Percentiles rank a stretch among this genome's conserved stretches.
Conservation (phyloP, 1,140 invertebrate species). For the Drosophila malerkotliana region DNA sequence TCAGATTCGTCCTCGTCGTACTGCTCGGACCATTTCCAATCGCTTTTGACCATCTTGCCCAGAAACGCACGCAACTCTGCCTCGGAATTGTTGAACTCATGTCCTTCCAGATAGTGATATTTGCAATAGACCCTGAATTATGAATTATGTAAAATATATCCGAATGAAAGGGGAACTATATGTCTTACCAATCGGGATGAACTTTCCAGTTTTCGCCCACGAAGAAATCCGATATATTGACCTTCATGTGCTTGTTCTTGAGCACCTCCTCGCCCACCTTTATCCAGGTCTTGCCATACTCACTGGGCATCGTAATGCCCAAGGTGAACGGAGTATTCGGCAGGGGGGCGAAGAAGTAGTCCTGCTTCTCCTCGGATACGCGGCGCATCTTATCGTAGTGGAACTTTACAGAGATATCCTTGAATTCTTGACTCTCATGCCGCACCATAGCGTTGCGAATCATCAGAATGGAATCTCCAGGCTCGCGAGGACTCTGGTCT, state of each 20-base stretch:
- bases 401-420: slow-evolving; percentile 89
- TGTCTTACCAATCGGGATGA: slow-evolving; percentile 92
- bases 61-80: slow-evolving; percentile 91
- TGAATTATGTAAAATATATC: background rate
- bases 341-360: slow-evolving; percentile 93
- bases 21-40: slow-evolving; percentile 87
- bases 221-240: slow-evolving; percentile 89
- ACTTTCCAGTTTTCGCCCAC: slow-evolving; percentile 91
- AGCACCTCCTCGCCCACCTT: slow-evolving; percentile 89
- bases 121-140: slow-evolving; percentile 91
- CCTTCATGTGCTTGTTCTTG: slow-evolving; percentile 87
- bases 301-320: slow-evolving; percentile 90
- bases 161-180: background rate
- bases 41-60: slow-evolving; percentile 85
- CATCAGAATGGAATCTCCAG: slow-evolving; percentile 85
- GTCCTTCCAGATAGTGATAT: slow-evolving; percentile 91
- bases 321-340: slow-evolving; percentile 93
- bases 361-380: slow-evolving; percentile 90
- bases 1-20: slow-evolving; percentile 83
- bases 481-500: slow-evolving; percentile 84
- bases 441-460: slow-evolving; percentile 91
- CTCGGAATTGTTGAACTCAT: slow-evolving; percentile 89
- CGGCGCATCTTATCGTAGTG: slow-evolving; percentile 93
- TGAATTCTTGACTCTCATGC: slow-evolving; percentile 87
- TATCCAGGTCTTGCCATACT: slow-evolving; percentile 91